Evolutionary conservation across 2,113 vertebrate genomes (phyloP), one percentile per base, ranked within the genome.

Genomic region (Speoplatyrhinus poulsoni): DNA sequence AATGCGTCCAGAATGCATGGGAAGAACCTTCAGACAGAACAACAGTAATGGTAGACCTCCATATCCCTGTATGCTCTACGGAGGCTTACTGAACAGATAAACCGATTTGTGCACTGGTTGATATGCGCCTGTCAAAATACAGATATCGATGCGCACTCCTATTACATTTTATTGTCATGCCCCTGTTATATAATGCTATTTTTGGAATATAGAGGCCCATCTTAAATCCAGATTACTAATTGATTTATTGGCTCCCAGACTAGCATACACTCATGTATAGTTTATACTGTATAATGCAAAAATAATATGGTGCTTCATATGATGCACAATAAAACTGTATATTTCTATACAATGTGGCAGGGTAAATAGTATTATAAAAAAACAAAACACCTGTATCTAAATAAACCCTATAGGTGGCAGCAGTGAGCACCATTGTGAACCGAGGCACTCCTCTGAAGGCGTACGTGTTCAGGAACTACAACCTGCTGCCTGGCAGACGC

Each of bases 401-500:
- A 26, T 26, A 26, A 26, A 26, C 26, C 26, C 65, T 60, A 47
- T 79, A 98, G 97, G 94, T 99, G 79, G 93, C 96, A 90, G 96
- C 96, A 48, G 94, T 98, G 76, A 99, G 97, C 85, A 97, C 96
- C 41, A 86, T 98, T 68, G 96, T 98, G 52, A 98, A 95, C 88
- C 92, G 93, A 86, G 96, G 97, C 61, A 92, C 92, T 54, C 93
- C 95, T 4, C 87, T 97, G 54, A 98, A 96, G 88, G 96, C 96
- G 3, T 97, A 95, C 72, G 95, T 99, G 67, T 99, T 99, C 77
- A 93, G 96, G 85, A 99, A 98, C 91, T 98, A 99, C 86, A 96
- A 95, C 75, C 93, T 96, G 74, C 91, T 94, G 50, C 95, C 97
- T 16, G 95, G 96, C 32, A 73, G 94, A 65, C 95, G 94, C 67